Conservation (phyloP, 2,113 vertebrate species). For the Dermatemys mawii region DNA sequence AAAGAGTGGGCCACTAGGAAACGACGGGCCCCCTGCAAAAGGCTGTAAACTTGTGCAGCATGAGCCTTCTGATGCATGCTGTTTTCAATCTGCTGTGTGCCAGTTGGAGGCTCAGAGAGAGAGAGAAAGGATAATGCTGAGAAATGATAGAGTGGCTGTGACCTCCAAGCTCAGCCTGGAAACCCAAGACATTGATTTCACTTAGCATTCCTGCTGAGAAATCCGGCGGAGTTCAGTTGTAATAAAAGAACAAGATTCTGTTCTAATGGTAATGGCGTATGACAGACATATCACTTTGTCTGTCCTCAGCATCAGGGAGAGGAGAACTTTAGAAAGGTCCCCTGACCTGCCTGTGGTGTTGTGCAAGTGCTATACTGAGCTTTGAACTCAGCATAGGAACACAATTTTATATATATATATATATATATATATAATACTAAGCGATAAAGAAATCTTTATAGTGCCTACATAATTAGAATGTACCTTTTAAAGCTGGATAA, state of each 20-base stretch:
- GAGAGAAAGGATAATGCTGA: slow-evolving; percentile 79
- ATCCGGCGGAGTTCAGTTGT: slow-evolving; percentile 84
- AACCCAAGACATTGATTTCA: slow-evolving; percentile 88
- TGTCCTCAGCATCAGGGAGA: slow-evolving; percentile 76
- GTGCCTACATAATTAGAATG: slow-evolving; percentile 70
- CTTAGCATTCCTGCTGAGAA: slow-evolving; percentile 84
- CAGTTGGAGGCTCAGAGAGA: slow-evolving; percentile 81
- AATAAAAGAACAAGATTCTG: slow-evolving; percentile 87
- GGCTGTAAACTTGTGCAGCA: slow-evolving; percentile 82
- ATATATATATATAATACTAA: slow-evolving; percentile 36
- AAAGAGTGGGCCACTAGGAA: slow-evolving; percentile 43
- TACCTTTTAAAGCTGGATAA: slow-evolving; percentile 45
- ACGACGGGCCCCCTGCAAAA: slow-evolving; percentile 78
- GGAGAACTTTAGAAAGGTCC: slow-evolving; percentile 75
- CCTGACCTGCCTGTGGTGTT: slow-evolving; percentile 76
- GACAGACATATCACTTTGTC: slow-evolving; percentile 85
- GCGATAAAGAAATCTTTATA: slow-evolving; percentile 70
- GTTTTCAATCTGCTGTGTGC: slow-evolving; percentile 88
- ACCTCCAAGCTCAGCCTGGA: slow-evolving; percentile 86
- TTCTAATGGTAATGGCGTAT: slow-evolving; percentile 86
- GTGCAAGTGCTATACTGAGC: slow-evolving; percentile 66
- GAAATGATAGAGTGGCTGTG: slow-evolving; percentile 85
- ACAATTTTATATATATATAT: slow-evolving; percentile 67
- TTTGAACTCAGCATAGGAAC: slow-evolving; percentile 75
- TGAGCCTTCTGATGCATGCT: slow-evolving; percentile 83